These are phyloP conservation scores for Chironomus striatipennis DNA, from an alignment of 1,140 invertebrate species.

Conservation along the genomic window DNA sequence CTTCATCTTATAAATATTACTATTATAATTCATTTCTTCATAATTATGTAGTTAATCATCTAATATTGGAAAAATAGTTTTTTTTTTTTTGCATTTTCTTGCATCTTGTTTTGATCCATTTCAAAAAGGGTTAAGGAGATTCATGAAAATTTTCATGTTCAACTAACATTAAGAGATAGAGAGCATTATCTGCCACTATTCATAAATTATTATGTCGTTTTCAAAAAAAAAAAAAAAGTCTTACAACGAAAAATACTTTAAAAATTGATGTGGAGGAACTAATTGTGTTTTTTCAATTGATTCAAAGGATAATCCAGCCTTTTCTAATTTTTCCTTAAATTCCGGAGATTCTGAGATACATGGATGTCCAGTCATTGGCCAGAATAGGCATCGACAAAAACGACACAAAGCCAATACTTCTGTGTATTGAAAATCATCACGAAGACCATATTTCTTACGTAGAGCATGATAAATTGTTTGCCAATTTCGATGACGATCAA, in stretches of 20 bases:
- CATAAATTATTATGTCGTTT: background rate
- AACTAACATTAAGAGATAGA: background rate
- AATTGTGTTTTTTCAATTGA: constrained; percentile 71
- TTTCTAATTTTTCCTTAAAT: constrained; percentile 64
- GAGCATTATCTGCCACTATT: background rate
- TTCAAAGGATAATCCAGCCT: constrained; percentile 63
- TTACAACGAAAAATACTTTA: constrained; percentile 86
- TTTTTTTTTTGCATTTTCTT: no score
- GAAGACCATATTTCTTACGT: constrained; percentile 72
- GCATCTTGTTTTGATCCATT: no score
- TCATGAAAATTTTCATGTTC: no score
- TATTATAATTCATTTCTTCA: no score
- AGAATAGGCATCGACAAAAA: constrained; percentile 93
- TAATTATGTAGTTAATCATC: no score
- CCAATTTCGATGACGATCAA: constrained; percentile 45
- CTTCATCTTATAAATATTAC: no score
- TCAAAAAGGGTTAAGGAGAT: no score
- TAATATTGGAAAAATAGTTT: no score
- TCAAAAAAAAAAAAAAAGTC: background rate
- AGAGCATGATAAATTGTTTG: constrained; percentile 63
- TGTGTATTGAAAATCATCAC: constrained; percentile 80
- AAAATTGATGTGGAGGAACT: constrained; percentile 77
- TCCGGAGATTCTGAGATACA: constrained; percentile 79
- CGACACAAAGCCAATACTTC: constrained; percentile 91
- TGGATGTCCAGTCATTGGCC: constrained; percentile 86